Base-by-base conservation (phyloP, 2,113 vertebrate species). In the Penelope pileata region DNA sequence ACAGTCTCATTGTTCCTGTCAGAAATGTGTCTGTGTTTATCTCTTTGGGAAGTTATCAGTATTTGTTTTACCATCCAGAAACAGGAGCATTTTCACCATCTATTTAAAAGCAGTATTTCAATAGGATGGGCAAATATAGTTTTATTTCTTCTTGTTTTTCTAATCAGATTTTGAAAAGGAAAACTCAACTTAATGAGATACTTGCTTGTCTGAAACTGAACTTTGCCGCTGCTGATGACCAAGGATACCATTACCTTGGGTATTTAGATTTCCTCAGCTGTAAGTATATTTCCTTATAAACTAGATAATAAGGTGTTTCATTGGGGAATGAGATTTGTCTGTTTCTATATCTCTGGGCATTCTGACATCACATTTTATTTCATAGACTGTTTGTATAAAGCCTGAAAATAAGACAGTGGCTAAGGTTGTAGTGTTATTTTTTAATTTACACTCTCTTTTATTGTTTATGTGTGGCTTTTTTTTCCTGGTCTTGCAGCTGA, bases 121-220 rank as follows among this genome's bases (percentile, higher is more conserved):
- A 81, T n/a, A 88, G 19, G 29, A 63, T 48, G 16, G 32, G 36
- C 30, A 59, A 56, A 12, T 3, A 34, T 34, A 27, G 11, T 83
- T 91, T 70, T 50, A 76, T 58, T 94, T 70, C 48, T 81, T 13
- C 4, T 89, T 64, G 19, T 70, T 92, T 94, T 76, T 75, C 72
- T 86, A 94, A 94, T 94, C 47, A 36, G 29, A 83, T 95, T 95
- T 82, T 80, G 45, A 54, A 85, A 87, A 83, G 75, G 38, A 86
- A 95, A 94, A 69, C 38, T 90, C 62, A 76, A 73, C 92, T 87
- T 84, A 92, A 87, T 76, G 24, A 62, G 60, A 84, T 83, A 32
- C 16, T 89, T 94, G 75, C 47, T 81, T 77, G 94, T 88, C 63
- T 80, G 83, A 84, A 95, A 92, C 12, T 45, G 73, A 89, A 92